Evolutionary conservation across 2,113 vertebrate species (phyloP).

Genomic region (Climacteris rufus): DNA sequence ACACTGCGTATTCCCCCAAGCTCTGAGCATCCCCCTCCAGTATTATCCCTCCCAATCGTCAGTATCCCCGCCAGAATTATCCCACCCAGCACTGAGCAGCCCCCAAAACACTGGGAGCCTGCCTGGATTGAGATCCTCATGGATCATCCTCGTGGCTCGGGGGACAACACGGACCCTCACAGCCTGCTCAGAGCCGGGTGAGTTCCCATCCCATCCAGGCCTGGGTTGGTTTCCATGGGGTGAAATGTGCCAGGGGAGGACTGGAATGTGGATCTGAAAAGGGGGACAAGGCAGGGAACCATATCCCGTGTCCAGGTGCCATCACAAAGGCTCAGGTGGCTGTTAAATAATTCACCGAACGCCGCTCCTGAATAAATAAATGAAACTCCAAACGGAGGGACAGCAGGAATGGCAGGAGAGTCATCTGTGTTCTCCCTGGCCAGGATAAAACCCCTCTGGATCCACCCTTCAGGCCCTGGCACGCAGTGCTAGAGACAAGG

Average conservation of each 20-base stretch:
- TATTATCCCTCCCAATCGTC: not conserved
- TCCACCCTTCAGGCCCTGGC: accelerated
- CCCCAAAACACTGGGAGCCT: not conserved
- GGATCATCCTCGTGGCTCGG: not conserved
- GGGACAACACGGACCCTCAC: not conserved
- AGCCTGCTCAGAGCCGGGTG: not conserved
- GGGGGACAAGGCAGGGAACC: not conserved
- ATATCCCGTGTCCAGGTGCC: not conserved
- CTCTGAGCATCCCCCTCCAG: not conserved
- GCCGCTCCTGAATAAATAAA: constrained; percentile 4
- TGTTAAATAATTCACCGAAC: not conserved
- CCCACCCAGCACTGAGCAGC: not conserved
- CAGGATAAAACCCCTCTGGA: no score
- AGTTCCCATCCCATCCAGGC: not conserved
- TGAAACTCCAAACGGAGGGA: not conserved
- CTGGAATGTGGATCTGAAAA: accelerated
- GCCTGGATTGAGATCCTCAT: accelerated
- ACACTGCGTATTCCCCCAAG: no score
- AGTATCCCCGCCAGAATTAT: not conserved
- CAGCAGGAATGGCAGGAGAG: not conserved
- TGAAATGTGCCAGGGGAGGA: not conserved
- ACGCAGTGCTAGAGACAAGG: accelerated
- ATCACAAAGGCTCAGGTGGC: not conserved
- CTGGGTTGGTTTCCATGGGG: no score
- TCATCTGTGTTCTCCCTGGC: accelerated